Percentiles rank a stretch among this genome's conserved stretches.
These are phyloP conservation scores for Anguilla obscura DNA, from an alignment of 2,797 vertebrate species.

Conservation along the genomic window DNA sequence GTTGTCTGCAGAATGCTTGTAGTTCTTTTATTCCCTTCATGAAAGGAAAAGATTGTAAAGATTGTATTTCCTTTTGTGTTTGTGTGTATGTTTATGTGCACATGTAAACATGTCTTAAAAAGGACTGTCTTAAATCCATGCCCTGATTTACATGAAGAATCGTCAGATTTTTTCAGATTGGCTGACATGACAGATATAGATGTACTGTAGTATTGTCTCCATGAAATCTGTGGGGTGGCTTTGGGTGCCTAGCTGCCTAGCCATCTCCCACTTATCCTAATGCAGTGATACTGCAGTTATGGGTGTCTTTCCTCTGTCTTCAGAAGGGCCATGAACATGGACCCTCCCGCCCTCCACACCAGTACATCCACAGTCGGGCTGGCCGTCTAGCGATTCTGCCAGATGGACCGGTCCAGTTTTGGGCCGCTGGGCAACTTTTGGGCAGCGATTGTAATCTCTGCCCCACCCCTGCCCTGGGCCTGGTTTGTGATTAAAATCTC, in stretches of 20 bases:
- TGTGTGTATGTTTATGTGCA: background rate
- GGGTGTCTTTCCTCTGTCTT: background rate
- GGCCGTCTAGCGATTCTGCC: too few relatives aligned
- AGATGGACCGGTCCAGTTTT: background rate
- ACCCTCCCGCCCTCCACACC: too few relatives aligned
- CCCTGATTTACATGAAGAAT: background rate
- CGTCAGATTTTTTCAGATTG: background rate
- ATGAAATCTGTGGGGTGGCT: background rate
- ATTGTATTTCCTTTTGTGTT: background rate
- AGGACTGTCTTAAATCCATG: background rate
- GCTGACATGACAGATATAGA: too few relatives aligned
- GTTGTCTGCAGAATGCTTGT: background rate
- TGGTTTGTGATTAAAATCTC: too few relatives aligned
- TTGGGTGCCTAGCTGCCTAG: background rate
- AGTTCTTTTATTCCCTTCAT: background rate
- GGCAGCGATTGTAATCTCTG: too few relatives aligned
- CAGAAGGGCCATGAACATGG: background rate
- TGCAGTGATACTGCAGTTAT: background rate
- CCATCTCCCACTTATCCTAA: background rate
- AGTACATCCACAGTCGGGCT: background rate
- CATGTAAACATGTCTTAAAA: background rate
- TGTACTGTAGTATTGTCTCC: background rate
- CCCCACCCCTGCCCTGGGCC: too few relatives aligned
- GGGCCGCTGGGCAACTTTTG: too few relatives aligned
- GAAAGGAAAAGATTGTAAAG: background rate